Evolutionary conservation across 2,888 invertebrate species (phyloP).

Genomic region (Leucophora obtusa): DNA sequence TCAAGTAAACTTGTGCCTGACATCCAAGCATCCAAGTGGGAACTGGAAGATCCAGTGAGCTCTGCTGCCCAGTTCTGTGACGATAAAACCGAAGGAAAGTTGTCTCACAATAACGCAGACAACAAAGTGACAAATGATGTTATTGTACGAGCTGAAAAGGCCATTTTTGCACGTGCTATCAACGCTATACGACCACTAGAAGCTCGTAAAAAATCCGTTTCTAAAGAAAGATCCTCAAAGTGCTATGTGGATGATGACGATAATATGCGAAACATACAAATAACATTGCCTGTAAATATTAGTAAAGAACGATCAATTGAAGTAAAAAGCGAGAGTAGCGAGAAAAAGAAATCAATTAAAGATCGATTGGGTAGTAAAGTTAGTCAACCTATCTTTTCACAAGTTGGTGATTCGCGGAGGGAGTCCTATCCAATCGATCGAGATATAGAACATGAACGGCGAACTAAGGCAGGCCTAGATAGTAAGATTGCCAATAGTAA

Average conservation of each 20-base stretch:
- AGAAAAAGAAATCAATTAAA: conserved; percentile 83
- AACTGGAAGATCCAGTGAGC: conserved; percentile 90
- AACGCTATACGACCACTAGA: conserved; percentile 88
- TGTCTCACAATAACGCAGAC: conserved; percentile 62
- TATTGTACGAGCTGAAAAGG: conserved; percentile 93
- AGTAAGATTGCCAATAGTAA: conserved; percentile 42
- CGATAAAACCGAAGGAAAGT: conserved; percentile 77
- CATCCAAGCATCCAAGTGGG: conserved; percentile 94
- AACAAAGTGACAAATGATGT: conserved; percentile 91
- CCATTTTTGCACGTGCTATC: conserved; percentile 92
- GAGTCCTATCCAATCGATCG: conserved; percentile 31
- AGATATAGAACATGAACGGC: conserved; percentile 56
- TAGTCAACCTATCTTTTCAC: conserved; percentile 66
- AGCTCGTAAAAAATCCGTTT: conserved; percentile 84
- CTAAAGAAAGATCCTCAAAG: conserved; percentile 81
- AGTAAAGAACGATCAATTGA: conserved; percentile 77
- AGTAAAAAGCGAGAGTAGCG: conserved; percentile 66
- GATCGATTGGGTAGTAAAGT: conserved; percentile 85
- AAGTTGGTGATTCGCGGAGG: conserved; percentile 60
- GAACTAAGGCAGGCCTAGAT: conserved; percentile 54
- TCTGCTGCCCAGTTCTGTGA: conserved; percentile 78
- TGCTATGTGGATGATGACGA: conserved; percentile 72
- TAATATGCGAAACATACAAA: conserved; percentile 78
- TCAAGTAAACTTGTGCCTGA: conserved; percentile 81
- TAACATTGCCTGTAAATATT: conserved; percentile 79